Percentiles rank a stretch among this genome's conserved stretches.
phyloP scores from a whole-genome alignment of 53 echinoderm and acorn worm species.

The Glandiceps talaboti region DNA sequence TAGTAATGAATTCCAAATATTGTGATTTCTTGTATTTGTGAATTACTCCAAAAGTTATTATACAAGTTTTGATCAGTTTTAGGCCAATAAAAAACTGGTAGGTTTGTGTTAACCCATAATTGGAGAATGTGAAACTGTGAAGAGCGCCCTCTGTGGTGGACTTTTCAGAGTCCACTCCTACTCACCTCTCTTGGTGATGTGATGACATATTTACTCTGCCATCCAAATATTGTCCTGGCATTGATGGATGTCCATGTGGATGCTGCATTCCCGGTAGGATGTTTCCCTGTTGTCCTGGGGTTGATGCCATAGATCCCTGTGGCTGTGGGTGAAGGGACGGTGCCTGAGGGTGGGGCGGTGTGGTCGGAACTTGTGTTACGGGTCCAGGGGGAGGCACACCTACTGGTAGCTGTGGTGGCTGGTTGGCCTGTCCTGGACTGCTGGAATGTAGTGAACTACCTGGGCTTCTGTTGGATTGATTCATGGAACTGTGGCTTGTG shows the following conservation, averaged over 20 bases:
- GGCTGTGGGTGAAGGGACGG: neutral
- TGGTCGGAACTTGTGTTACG: neutral
- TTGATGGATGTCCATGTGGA: neutral
- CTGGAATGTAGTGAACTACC: neutral
- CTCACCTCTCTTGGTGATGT: neutral
- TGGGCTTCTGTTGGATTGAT: neutral
- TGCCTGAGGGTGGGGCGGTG: neutral
- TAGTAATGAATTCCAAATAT: no score
- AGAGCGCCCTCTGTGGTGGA: no score
- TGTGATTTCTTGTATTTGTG: no score
- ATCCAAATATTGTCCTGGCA: neutral
- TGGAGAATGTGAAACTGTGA: no score
- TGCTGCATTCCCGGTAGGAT: constrained; percentile 60
- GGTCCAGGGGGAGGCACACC: neutral
- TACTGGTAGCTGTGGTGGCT: neutral
- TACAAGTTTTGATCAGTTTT: no score
- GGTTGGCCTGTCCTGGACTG: neutral
- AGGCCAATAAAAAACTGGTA: no score
- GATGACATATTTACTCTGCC: neutral
- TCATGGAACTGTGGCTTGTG: constrained; percentile 38
- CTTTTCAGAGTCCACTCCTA: no score
- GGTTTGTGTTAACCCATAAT: no score
- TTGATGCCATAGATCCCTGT: neutral
- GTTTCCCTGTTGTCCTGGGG: constrained; percentile 48
- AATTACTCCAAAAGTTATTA: no score